Evolutionary conservation across 92 coral and sea anemone species (phyloP), one percentile per base, ranked within the genome.

Genomic region (Isaurus tuberculatus): DNA sequence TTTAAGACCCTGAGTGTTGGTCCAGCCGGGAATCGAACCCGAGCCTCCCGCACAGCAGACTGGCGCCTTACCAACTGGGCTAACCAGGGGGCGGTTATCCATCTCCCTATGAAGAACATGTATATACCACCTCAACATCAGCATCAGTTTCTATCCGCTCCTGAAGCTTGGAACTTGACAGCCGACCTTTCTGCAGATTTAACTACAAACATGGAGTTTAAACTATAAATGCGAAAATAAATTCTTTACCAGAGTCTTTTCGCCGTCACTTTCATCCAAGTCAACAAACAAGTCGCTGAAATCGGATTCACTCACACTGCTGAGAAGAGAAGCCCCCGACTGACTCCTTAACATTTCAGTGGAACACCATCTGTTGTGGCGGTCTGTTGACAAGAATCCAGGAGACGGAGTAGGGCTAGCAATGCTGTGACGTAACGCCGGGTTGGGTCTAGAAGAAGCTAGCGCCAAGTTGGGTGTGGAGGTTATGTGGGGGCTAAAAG

Each of bases 401-500:
- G 82, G 70, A 8, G 82, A 14, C n/a, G 82, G 34, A 5, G 23
- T 43, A 15, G 49, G 23, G 5, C 70, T 42, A 0, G 55, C 23
- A 19, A 77, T 29, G 43, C 82, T 77, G 51, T 77, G 82, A 11
- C 82, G 69, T 3, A 22, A 30, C 0, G 32, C 27, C 16, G 80
- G 2, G 17, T 32, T 60, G 44, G 82, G 70, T 23, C 7, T 58
- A 5, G 82, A 57, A 1, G 82, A 77, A n/a, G 67, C 82, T 14
- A 77, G 69, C 15, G 82, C 82, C 36, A 77, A 33, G 49, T 77
- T 77, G 23, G 82, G 82, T 22, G 82, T 77, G 27, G 82, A 77
- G 31, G 82, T 77, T 15, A 77, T 58, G 19, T 77, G 82, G 23
- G 82, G 70, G 15, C 82, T 77, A 70, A 77, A 77, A 0, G 82